These are phyloP conservation scores for Delichon dasypus DNA, from an alignment of 2,797 vertebrate species.

Conservation along the genomic window DNA sequence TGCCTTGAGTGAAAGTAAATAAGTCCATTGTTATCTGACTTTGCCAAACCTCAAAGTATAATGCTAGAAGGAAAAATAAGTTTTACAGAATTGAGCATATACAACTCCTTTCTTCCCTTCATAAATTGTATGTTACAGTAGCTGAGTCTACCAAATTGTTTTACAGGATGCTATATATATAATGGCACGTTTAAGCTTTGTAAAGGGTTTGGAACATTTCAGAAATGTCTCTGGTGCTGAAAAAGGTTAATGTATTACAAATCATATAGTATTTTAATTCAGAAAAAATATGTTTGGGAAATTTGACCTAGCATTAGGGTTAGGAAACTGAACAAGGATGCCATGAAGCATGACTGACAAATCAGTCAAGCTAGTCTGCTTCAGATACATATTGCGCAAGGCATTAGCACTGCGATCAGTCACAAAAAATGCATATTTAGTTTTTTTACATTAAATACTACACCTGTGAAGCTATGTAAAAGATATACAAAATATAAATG, in stretches of 20 bases:
- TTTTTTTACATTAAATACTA: constrained; percentile 69
- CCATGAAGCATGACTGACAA: constrained; percentile 45
- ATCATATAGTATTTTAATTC: constrained; percentile 60
- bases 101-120: constrained; percentile 35
- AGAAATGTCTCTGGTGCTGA: constrained; percentile 54
- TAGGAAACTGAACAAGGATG: constrained; percentile 51
- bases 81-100: constrained; percentile 40
- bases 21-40: neutral
- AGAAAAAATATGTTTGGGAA: constrained; percentile 51
- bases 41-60: constrained; percentile 34
- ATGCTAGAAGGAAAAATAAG: constrained; percentile 52
- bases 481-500: constrained; percentile 80
- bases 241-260: constrained; percentile 65
- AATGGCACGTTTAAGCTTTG: constrained; percentile 59
- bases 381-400: constrained; percentile 68
- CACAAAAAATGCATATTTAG: constrained; percentile 60
- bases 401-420: constrained; percentile 39
- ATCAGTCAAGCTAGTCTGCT: constrained; percentile 48
- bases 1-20: constrained; percentile 30
- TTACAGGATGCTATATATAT: constrained; percentile 52
- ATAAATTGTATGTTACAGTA: constrained; percentile 23
- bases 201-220: constrained; percentile 38
- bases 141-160: constrained; percentile 9
- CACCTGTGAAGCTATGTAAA: constrained; percentile 73
- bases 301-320: constrained; percentile 48